A percentile compares a stretch with the other conserved stretches of the same genome.
These are phyloP conservation scores for Nestor notabilis DNA, from an alignment of 2,113 vertebrate species.

Conservation along the genomic window DNA sequence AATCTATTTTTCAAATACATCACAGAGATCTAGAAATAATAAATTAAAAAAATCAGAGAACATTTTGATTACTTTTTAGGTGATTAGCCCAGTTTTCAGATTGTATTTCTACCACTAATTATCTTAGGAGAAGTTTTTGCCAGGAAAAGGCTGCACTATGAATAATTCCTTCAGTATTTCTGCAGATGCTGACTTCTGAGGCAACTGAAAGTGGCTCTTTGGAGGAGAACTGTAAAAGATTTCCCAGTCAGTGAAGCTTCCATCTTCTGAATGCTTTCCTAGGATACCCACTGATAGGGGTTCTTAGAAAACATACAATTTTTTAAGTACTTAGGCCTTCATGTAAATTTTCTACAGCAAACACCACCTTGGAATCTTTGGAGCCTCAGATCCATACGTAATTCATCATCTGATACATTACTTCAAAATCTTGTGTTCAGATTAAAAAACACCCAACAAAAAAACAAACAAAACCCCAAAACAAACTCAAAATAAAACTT, in stretches of 20 bases:
- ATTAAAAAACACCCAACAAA: neutral
- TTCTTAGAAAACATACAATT: neutral
- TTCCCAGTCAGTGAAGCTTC: neutral
- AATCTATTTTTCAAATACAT: neutral
- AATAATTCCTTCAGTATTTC: slow-evolving; percentile 4
- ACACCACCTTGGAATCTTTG: neutral
- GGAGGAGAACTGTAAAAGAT: neutral
- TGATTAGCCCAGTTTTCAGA: neutral
- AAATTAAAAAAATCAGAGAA: neutral
- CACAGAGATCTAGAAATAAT: neutral
- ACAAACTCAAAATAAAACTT: neutral
- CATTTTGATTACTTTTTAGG: neutral
- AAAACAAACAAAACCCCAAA: neutral
- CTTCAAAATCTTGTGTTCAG: neutral
- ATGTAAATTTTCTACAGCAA: neutral
- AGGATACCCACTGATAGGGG: neutral
- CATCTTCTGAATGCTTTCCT: neutral
- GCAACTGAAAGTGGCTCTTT: neutral
- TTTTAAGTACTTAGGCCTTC: neutral
- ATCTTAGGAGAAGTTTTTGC: neutral
- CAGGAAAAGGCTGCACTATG: neutral
- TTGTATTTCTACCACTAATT: neutral
- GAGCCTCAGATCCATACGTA: neutral
- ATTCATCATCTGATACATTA: neutral
- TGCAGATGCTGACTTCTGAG: neutral